Base-by-base conservation (phyloP, 2,797 vertebrate genomes). In the Neosalanx taihuensis region DNA sequence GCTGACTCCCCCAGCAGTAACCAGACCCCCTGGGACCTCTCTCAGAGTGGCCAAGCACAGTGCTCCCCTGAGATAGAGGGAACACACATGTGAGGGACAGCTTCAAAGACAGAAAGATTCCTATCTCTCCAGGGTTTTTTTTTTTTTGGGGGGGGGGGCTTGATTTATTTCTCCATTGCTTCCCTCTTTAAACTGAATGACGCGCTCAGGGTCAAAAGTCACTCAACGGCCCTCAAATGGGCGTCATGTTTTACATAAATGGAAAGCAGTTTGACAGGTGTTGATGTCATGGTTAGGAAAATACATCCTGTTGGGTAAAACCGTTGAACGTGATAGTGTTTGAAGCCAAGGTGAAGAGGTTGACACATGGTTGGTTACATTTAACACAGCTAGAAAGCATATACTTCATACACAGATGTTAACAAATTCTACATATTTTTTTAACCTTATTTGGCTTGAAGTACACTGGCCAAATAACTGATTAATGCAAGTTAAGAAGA, bases 31-130 rank as follows among this genome's bases (percentile, higher is more conserved):
- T 72, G 35, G 0, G 85, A 84, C 83, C 80, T 35, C 18, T 0
- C 41, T 33, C 56, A 77, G 67, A 51, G 6, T 59, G 67, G 62
- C 67, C 17, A 82, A 85, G 71, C 76, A 80, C 1, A 18, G 7
- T 67, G 70, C 35, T 83, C 89, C 86, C 86, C 65, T 62, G 88
- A 84, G 87, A 89, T 63, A 63, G 70, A 69, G 30, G 26, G 77
- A 76, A 68, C 66, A 70, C 31, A 15, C 9, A 30, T 33, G 35
- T 3, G 63, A 79, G 74, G 58, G 41, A 70, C 62, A 59, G 57
- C 78, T 75, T 86, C 71, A 86, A 83, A 84, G 12, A 83, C 79
- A 77, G 64, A 82, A 81, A 85, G 85, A 91, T 89, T 83, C 82
- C 77, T 83, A 84, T 85, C 85, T 82, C 76, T 69, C 60, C 64